phyloP scores from a whole-genome alignment of 2,888 invertebrate genomes.

The Neria commutata region DNA sequence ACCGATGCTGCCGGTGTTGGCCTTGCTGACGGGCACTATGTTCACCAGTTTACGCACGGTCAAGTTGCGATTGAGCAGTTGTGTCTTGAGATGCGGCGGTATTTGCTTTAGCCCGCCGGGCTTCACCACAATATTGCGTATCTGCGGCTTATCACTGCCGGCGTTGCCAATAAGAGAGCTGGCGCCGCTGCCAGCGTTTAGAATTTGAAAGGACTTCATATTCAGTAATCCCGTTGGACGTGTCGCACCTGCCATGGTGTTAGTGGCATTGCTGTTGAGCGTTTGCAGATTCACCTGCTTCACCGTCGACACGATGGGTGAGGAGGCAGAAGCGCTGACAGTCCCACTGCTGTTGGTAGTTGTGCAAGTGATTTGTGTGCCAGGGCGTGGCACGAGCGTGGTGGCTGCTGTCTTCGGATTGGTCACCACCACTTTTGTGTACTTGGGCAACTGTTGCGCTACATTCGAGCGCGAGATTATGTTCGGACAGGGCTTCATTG shows the following conservation, averaged over 20 bases:
- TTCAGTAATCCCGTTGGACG: conserved; percentile 36
- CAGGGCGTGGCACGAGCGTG: conserved; percentile 36
- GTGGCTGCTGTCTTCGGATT: conserved; percentile 44
- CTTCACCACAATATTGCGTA: conserved; percentile 47
- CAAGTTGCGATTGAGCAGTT: conserved; percentile 48
- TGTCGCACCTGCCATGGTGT: conserved; percentile 13
- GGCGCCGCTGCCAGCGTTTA: conserved; percentile 30
- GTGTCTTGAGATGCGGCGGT: conserved; percentile 39
- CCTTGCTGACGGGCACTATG: conserved; percentile 37
- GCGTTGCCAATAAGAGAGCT: neutral
- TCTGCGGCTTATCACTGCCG: conserved; percentile 33
- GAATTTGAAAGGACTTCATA: conserved; percentile 40
- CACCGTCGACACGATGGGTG: conserved; percentile 38
- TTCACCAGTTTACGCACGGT: conserved; percentile 52
- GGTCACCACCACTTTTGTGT: conserved; percentile 50
- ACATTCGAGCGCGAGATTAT: conserved; percentile 48
- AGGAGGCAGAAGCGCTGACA: too few species aligned
- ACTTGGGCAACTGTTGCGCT: conserved; percentile 43
- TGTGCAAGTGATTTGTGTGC: neutral
- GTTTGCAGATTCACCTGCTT: conserved; percentile 43
- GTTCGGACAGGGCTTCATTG: conserved; percentile 55
- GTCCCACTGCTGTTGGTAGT: neutral
- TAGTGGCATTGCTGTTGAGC: conserved; percentile 28
- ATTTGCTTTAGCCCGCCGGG: conserved; percentile 44
- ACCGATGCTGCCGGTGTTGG: conserved; percentile 24